These are phyloP conservation scores for Pangasius larnaudii DNA, from an alignment of 2,797 vertebrate genomes.

Conservation along the genomic window DNA sequence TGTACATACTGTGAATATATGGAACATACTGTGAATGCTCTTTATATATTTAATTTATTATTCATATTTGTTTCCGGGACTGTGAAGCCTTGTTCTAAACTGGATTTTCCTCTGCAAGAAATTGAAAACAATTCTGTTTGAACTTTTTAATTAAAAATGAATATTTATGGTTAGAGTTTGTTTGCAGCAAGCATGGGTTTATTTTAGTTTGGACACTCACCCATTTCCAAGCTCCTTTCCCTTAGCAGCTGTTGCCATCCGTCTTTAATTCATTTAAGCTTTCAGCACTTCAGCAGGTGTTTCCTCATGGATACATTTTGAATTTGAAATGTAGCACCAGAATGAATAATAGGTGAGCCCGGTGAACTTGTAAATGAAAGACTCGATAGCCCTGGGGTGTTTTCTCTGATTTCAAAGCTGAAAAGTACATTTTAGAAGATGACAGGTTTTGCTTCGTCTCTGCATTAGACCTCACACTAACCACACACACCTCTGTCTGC, in stretches of 20 bases:
- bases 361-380: background rate
- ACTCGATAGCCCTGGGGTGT: background rate
- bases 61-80: background rate
- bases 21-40: constrained; percentile 7
- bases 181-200: background rate
- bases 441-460: background rate
- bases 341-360: background rate
- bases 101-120: background rate
- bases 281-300: background rate
- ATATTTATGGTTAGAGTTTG: background rate
- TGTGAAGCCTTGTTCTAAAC: background rate
- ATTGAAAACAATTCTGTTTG: background rate
- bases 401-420: background rate
- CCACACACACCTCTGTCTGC: background rate
- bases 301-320: background rate
- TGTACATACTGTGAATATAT: constrained; percentile 39
- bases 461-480: background rate
- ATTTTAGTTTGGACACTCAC: background rate
- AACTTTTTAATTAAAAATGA: constrained; percentile 3
- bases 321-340: background rate
- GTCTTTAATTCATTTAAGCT: background rate
- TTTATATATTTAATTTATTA: constrained; percentile 32
- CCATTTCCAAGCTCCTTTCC: background rate
- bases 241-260: background rate
- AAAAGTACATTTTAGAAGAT: background rate